Percentiles rank a stretch among this genome's conserved stretches.
Evolutionary conservation across 2,113 vertebrate genomes (phyloP).

Genomic region (Cryptotis parvus): DNA sequence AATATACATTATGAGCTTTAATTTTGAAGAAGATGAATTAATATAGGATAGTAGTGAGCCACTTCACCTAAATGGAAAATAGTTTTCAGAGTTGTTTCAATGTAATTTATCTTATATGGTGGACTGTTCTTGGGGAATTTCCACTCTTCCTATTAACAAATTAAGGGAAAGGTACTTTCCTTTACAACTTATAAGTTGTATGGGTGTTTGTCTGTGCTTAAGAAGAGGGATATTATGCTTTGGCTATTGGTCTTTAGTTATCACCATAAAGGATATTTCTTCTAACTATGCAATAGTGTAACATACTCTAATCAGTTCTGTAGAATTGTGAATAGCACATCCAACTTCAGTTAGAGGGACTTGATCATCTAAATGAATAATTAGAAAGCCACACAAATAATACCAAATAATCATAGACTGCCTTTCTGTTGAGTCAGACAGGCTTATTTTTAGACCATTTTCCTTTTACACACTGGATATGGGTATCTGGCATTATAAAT

Average conservation of each 20-base stretch:
- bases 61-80: conserved; percentile 33
- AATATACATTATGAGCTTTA: conserved; percentile 18
- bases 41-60: background rate
- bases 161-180: background rate
- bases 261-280: background rate
- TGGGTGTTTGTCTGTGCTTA: background rate
- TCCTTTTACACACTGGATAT: background rate
- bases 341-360: background rate
- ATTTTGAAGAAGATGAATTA: conserved; percentile 49
- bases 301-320: conserved; percentile 23
- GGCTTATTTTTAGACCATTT: conserved; percentile 51
- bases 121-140: background rate
- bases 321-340: conserved; percentile 33
- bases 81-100: conserved; percentile 24
- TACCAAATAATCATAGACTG: background rate
- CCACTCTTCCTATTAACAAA: conserved; percentile 19
- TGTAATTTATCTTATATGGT: background rate
- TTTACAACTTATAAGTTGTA: conserved; percentile 2
- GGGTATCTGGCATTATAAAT: background rate
- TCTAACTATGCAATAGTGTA: conserved; percentile 12
- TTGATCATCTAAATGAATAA: conserved; percentile 41
- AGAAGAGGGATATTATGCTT: background rate
- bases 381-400: conserved; percentile 32
- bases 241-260: background rate
- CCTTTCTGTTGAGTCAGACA: background rate